Evolutionary conservation across 2,113 vertebrate species (phyloP).

Genomic region (Clarias magur): DNA sequence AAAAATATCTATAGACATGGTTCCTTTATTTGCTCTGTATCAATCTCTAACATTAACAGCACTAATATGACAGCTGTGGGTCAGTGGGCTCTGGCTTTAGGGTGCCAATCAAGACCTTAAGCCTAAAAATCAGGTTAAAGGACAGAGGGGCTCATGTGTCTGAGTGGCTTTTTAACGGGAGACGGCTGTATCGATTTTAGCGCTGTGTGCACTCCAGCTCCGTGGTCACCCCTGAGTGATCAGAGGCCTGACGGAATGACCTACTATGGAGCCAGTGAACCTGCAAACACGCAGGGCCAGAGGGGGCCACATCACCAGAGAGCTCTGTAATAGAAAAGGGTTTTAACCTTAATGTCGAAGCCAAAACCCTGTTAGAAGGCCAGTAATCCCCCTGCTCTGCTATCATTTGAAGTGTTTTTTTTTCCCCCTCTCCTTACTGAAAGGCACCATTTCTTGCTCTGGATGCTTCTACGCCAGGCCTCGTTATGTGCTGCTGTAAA

Average conservation of each 20-base stretch:
- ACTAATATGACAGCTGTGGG: conserved; percentile 80
- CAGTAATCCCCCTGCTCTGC: conserved; percentile 71
- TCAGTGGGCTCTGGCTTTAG: conserved; percentile 68
- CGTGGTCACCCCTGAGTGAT: conserved; percentile 73
- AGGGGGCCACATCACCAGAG: conserved; percentile 71
- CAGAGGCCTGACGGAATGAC: conserved; percentile 73
- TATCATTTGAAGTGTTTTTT: conserved; percentile 69
- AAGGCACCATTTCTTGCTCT: conserved; percentile 35
- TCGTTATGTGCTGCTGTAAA: neutral
- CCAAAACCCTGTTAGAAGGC: conserved; percentile 78
- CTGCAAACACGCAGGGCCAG: conserved; percentile 75
- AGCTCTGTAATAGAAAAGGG: conserved; percentile 78
- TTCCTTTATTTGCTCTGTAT: conserved; percentile 79
- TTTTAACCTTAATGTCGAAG: conserved; percentile 81
- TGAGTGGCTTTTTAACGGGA: conserved; percentile 77
- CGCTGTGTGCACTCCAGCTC: conserved; percentile 48
- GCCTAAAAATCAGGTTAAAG: conserved; percentile 73
- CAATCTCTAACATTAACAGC: conserved; percentile 68
- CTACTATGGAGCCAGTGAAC: conserved; percentile 73
- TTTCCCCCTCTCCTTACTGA: conserved; percentile 37
- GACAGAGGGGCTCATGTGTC: conserved; percentile 70
- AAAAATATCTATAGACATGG: conserved; percentile 69
- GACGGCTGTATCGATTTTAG: conserved; percentile 76
- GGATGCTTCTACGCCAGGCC: neutral
- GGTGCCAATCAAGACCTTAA: conserved; percentile 77